Base-by-base conservation (phyloP, 2,113 vertebrate genomes). In the Ceuthmochares aereus region DNA sequence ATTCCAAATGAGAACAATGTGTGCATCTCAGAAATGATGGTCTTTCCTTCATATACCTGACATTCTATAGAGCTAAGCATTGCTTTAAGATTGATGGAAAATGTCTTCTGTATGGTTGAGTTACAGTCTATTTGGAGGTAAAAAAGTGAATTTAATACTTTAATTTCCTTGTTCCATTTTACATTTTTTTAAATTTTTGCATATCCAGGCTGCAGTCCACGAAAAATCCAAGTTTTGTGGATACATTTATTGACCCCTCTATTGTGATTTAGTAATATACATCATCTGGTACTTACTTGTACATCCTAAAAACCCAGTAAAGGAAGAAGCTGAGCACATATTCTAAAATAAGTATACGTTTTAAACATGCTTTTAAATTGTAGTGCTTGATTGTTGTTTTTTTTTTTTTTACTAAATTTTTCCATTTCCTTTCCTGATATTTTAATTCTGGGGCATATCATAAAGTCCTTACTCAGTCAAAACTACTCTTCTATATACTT, bases 391-490 rank as follows among this genome's bases (percentile, higher is more conserved):
- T 40, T 40, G 40, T n/a, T n/a, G 40, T 40, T 40, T 40, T 40
- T 40, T 40, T 40, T 40, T 40, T 40, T 40, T 89, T 87, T 73
- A 69, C 34, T 75, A 63, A 18, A 72, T 92, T 95, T 95, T 92
- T 59, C 67, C 72, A 47, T 86, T 90, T 95, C 72, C 83, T 95
- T 90, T 95, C 76, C 47, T 1, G 30, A 56, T 72, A 64, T 64
- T 95, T 92, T 89, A 74, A 90, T 72, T 90, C 55, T 75, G 77
- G 47, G 91, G 43, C 64, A 60, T 68, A 95, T 70, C 52, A 89
- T 64, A 55, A 94, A 91, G 64, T 68, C 77, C 89, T 92, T 84
- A 95, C 47, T 81, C 80, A 89, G 60, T 59, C 42, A 92, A 89
- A 95, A 91, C 42, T 64, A 63, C 52, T 82, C 87, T 92, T 70